Conservation (phyloP, 37 sponge, comb jelly and placozoan genomes). For the Mnemiopsis leidyi region DNA sequence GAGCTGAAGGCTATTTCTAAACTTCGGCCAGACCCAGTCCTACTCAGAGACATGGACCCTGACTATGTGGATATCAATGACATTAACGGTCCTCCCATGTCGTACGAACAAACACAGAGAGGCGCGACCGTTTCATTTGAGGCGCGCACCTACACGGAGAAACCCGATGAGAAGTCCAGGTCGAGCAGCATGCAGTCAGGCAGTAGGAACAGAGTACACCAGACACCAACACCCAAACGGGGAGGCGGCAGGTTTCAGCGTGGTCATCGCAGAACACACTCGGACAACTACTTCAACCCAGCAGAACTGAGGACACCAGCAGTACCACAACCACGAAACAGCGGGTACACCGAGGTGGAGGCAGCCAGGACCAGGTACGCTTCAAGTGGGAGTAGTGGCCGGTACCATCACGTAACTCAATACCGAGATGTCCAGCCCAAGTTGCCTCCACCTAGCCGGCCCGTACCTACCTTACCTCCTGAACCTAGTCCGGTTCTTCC, state of each 20-base stretch:
- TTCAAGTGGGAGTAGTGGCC: background rate
- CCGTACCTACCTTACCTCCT: constrained; percentile 27
- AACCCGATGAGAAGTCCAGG: background rate
- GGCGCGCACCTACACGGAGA: background rate
- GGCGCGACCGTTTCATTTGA: background rate
- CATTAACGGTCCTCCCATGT: background rate
- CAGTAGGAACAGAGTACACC: background rate
- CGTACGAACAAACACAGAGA: background rate
- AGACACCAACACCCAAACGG: background rate
- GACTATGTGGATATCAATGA: constrained; percentile 29
- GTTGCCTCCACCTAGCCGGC: constrained; percentile 2
- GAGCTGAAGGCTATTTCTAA: constrained; percentile 27
- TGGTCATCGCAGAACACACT: constrained; percentile 4
- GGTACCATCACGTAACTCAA: background rate
- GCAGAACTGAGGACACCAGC: background rate
- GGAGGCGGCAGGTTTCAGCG: background rate
- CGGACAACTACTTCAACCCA: constrained; percentile 20
- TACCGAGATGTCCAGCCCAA: background rate
- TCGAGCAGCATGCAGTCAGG: background rate
- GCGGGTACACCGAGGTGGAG: background rate
- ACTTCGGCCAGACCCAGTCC: background rate
- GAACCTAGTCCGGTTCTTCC: background rate
- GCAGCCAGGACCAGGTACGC: background rate
- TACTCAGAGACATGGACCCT: constrained; percentile 61
- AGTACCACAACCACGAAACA: background rate